Base-by-base conservation (phyloP, 1,140 invertebrate genomes). In the Heliconius himera region DNA sequence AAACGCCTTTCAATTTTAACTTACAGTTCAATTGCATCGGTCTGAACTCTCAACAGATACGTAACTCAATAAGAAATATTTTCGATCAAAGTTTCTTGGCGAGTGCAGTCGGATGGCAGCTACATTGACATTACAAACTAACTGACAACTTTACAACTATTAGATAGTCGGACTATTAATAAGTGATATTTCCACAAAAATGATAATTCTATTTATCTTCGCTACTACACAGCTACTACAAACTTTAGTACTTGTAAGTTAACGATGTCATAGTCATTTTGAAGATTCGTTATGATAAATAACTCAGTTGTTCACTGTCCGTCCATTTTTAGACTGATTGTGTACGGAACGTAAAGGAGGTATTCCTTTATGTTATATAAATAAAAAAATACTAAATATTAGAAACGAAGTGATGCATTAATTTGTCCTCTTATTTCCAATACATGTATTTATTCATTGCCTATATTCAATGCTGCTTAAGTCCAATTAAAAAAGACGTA, bases 1-100 rank as follows among this genome's bases (percentile, higher is more conserved):
- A 29, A 66, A 66, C 5, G 60, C 60, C 13, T 66, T 66, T 66
- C 60, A 66, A 66, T 66, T 66, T 9, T 66, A 66, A 66, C 60
- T 26, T 66, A 66, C 11, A 66, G 60, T 66, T 66, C 60, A 66
- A 66, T 66, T 29, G 60, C 60, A 29, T 66, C 11, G 60, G 9
- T 66, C 11, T 16, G 11, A 66, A 66, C 60, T 66, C 60, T 66
- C 60, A 66, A 66, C 60, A 29, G 22, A 66, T 26, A 26, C n/a
- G 22, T 66, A 66, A 66, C 60, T 29, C 26, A 66, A 66, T 26
- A 26, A 66, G 11, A 9, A 11, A 66, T 66, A 66, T 66, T 66
- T 66, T 66, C 22, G n/a, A 26, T 66, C 60, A 22, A 66, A 29
- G 13, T 29, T 60, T 60, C 22, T 60, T 60, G n/a, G 8, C n/a